Base-by-base conservation (phyloP, 2,113 vertebrate species). In the Ageneiosus marmoratus region DNA sequence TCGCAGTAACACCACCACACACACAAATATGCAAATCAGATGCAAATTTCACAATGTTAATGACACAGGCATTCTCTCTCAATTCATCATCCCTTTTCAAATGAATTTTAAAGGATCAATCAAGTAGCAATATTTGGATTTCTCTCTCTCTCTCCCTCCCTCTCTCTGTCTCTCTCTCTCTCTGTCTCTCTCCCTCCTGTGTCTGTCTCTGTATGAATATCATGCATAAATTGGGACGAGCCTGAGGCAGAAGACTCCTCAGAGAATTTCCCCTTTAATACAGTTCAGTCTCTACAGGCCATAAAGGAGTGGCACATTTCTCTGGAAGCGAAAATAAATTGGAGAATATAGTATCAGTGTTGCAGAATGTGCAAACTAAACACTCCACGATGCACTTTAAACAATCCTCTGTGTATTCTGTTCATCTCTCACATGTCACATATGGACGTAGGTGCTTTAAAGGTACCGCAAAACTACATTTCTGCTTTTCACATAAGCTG, bases 1-100 rank as follows among this genome's bases (percentile, higher is more conserved):
- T 62, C 73, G 10, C 18, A 56, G 74, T 12, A 82, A 79, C 81
- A 84, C 70, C 76, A 76, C 75, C 32, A 13, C 44, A 5, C 37
- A 5, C 18, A 85, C 46, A 78, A 79, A 86, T 87, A 89, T 88
- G 87, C 86, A 88, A 89, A 90, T 87, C 29, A 63, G 24, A 91
- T 91, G 89, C 67, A 86, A 89, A 89, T 92, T 20, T 78, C 60
- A 56, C 53, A 72, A 76, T 80, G 69, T 75, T 81, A 83, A 46
- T 83, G 70, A 72, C 70, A 65, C 80, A 67, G 74, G 53, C 76
- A 53, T 80, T 63, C 46, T 60, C 32, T 74, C 51, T 70, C 67
- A 77, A 65, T 56, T 83, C n/a, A 48, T 46, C 32, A 53, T 80
- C 55, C 27, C 48, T 72, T 72, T 65, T 77, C 63, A 77, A 62